Conservation (phyloP, 2,797 vertebrate genomes). For the Scleropages formosus region DNA sequence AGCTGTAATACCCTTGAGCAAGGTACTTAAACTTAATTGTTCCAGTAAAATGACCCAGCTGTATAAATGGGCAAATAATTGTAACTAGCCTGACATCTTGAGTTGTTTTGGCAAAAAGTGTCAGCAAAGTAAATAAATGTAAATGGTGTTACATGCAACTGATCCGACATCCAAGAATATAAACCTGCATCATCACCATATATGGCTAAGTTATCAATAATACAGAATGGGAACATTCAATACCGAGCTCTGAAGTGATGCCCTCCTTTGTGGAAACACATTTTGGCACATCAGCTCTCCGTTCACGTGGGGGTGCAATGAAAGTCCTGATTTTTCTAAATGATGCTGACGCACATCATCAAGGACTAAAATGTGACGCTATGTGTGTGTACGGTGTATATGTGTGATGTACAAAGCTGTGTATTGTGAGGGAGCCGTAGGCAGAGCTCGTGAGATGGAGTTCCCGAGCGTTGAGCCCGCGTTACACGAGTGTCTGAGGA, state of each 20-base stretch:
- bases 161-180: not conserved
- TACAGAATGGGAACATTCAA: slow-evolving; percentile 10
- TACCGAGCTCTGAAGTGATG: slow-evolving; percentile 13
- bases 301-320: not conserved
- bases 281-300: not conserved
- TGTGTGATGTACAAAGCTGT: too few species aligned
- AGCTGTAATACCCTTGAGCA: too few species aligned
- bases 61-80: too few species aligned
- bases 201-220: slow-evolving; percentile 15
- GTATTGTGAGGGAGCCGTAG: not conserved
- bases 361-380: not conserved
- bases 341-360: not conserved
- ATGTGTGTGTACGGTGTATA: too few species aligned
- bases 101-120: too few species aligned
- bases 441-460: not conserved
- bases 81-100: too few species aligned
- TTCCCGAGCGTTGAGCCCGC: not conserved
- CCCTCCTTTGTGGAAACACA: not conserved
- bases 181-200: not conserved
- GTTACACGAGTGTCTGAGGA: not conserved
- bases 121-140: too few species aligned
- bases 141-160: too few species aligned
- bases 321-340: not conserved
- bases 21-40: too few species aligned
- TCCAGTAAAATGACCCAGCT: too few species aligned